Percentiles rank a stretch among this genome's conserved stretches.
These are phyloP conservation scores for Cyanoliseus patagonus DNA, from an alignment of 2,113 vertebrate species.

Conservation along the genomic window DNA sequence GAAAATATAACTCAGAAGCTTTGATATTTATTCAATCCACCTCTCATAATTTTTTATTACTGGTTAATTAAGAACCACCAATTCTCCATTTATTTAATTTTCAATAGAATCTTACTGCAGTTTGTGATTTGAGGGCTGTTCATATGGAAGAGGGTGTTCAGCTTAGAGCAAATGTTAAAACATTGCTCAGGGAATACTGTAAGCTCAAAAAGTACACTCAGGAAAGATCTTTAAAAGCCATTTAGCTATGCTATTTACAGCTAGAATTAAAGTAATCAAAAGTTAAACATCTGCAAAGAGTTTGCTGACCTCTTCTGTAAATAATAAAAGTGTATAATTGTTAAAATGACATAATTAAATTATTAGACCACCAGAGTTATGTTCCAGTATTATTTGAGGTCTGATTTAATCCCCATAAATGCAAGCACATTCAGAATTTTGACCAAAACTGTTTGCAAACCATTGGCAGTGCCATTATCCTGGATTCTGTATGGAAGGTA, in stretches of 20 bases:
- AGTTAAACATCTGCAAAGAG: constrained; percentile 6
- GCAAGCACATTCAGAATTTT: not conserved
- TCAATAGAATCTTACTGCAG: not conserved
- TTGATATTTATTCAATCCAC: constrained; percentile 36
- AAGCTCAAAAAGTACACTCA: not conserved
- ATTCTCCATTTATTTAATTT: constrained; percentile 44
- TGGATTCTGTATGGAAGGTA: not conserved
- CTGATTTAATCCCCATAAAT: not conserved
- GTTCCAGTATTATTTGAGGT: not conserved
- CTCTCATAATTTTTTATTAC: constrained; percentile 28
- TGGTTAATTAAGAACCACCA: constrained; percentile 48
- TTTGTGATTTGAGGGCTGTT: not conserved
- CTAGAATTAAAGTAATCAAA: constrained; percentile 16
- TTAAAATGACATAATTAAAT: not conserved
- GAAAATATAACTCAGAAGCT: constrained; percentile 4
- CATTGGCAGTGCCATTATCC: not conserved
- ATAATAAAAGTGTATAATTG: not conserved
- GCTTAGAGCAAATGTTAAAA: constrained; percentile 3
- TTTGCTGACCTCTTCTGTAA: not conserved
- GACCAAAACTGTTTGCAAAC: not conserved
- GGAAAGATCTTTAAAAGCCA: not conserved
- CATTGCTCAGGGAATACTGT: not conserved
- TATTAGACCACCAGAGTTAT: constrained; percentile 26
- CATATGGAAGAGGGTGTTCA: not conserved
- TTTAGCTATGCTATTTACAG: constrained; percentile 4